phyloP scores from a whole-genome alignment of 2,888 invertebrate genomes.

The Agrochola lota region DNA sequence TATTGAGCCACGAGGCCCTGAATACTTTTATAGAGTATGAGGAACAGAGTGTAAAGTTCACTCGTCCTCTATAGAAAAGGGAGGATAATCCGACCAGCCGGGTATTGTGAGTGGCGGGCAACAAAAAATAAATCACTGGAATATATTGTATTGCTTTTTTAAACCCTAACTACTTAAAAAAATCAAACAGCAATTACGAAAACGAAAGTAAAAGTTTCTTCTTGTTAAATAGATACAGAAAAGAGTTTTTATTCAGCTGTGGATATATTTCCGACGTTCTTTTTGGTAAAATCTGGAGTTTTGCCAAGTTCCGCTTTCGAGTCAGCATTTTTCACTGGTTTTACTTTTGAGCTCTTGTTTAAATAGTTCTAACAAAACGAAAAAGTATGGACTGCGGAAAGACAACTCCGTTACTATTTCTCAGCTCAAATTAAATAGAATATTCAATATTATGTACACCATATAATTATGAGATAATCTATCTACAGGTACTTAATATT shows the following conservation, averaged over 20 bases:
- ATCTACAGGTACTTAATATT: neutral
- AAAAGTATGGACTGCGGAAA: conserved; percentile 6
- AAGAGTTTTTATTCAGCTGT: conserved; percentile 47
- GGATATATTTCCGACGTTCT: conserved; percentile 37
- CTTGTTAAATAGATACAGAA: conserved; percentile 32
- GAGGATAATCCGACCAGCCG: no score
- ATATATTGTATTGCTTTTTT: neutral
- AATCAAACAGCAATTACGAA: conserved; percentile 23
- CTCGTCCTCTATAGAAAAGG: no score
- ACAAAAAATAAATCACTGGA: no score
- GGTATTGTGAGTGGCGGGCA: no score
- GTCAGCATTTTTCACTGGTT: conserved; percentile 59
- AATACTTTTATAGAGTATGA: neutral
- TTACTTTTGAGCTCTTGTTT: conserved; percentile 56
- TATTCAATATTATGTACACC: neutral
- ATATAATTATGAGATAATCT: neutral
- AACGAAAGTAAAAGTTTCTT: conserved; percentile 36
- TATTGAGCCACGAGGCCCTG: neutral
- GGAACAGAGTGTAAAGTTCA: no score
- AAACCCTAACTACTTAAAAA: neutral
- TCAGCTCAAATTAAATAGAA: neutral
- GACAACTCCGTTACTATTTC: conserved; percentile 5
- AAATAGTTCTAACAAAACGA: conserved; percentile 35
- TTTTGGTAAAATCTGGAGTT: conserved; percentile 51
- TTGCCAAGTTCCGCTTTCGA: conserved; percentile 46